Evolutionary conservation across 1,140 invertebrate genomes (phyloP), one percentile per base, ranked within the genome.

Genomic region (Chionoecetes opilio): DNA sequence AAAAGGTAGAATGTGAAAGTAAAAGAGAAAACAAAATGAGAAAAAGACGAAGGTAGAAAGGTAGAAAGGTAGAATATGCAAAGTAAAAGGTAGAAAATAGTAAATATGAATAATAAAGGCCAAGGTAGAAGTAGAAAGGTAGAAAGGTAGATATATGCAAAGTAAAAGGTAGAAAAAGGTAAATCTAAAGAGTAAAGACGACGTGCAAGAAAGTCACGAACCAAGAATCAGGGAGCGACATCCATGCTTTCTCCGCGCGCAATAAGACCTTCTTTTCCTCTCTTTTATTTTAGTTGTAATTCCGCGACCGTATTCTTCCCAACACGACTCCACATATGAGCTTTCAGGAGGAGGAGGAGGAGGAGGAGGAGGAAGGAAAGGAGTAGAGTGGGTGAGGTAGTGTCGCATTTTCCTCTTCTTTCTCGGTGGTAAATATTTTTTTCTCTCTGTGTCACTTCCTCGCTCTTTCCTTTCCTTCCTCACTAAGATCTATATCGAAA

Each of bases 261-360:
- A 75, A 75, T 75, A 75, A 75, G 63, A 26, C 21, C 63, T 5
- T 75, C 63, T 75, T 75, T 75, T n/a, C 21, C 63, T 75, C 63
- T 75, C 63, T 75, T 75, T 75, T 75, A 75, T 75, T 75, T 75
- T 75, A 75, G 63, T 75, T 75, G 63, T 75, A 75, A 75, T 75
- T 75, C 63, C 63, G n/a, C 63, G 21, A n/a, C 21, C 63, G 63
- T 75, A 75, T 75, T 75, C 63, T 75, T 75, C 63, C 63, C 63
- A 75, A 75, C 63, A n/a, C 21, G 63, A n/a, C 63, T 53, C 63
- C 63, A 75, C 63, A 75, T 75, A 75, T 75, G 63, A 75, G n/a
- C 63, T 75, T 75, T 75, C 63, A 75, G 63, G 63, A 75, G 21
- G 63, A 75, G 63, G 63, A 75, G 26, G 63, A n/a, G 63, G 21